These are phyloP conservation scores for Zaprionus taronus DNA, from an alignment of 1,140 invertebrate species.

Conservation along the genomic window DNA sequence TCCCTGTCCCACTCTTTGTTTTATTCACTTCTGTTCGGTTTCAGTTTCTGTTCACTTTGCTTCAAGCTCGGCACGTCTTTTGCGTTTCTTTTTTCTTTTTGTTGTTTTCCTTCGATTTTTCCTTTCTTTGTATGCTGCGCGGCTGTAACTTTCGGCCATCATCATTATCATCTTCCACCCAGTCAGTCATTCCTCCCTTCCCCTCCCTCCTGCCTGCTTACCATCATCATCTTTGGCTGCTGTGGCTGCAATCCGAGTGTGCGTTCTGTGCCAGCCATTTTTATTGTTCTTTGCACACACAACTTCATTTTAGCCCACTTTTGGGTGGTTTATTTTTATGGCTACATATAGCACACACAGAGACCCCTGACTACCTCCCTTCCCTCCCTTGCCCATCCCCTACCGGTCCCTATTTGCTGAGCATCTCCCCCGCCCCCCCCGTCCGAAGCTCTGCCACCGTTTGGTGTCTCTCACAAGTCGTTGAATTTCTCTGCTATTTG, in stretches of 20 bases:
- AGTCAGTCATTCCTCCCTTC: neutral
- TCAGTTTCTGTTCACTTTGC: constrained; percentile 25
- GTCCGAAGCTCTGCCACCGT: neutral
- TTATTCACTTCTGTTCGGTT: constrained; percentile 25
- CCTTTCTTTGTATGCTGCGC: constrained; percentile 22
- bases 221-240: constrained; percentile 26
- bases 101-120: constrained; percentile 38
- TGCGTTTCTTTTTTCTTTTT: constrained; percentile 62
- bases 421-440: neutral
- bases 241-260: neutral
- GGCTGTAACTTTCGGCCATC: constrained; percentile 73
- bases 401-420: neutral
- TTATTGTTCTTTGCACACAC: constrained; percentile 82
- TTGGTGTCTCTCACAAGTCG: constrained; percentile 59
- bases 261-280: constrained; percentile 57
- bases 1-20: constrained; percentile 10
- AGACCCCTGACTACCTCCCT: too few species aligned
- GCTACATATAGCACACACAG: constrained; percentile 44
- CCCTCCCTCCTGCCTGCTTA: neutral
- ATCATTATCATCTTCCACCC: constrained; percentile 45
- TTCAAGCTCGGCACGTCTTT: constrained; percentile 59
- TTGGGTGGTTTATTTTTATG: constrained; percentile 80
- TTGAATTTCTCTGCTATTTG: constrained; percentile 75
- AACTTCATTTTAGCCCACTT: constrained; percentile 81
- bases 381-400: neutral